Evolutionary conservation across 1,140 invertebrate species (phyloP), one percentile per base, ranked within the genome.

Genomic region (Steinernema khuongi): DNA sequence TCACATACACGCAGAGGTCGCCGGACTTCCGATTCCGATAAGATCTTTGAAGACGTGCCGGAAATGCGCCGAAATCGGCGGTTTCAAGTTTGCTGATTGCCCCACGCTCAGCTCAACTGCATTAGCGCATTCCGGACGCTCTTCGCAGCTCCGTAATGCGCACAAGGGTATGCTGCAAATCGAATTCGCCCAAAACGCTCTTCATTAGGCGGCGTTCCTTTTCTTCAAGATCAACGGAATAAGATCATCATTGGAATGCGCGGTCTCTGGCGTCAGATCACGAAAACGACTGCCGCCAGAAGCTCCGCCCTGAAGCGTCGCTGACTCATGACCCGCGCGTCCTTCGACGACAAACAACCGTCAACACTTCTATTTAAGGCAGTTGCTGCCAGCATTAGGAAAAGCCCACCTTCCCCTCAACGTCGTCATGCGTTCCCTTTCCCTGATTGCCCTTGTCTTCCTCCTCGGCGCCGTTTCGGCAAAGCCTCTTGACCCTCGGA

Each of bases 351-450:
- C 50, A 60, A 60, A 60, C 50, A 60, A 60, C 50, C 50, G 50
- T 60, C 50, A 60, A 60, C 50, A 60, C 50, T 22, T 60, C 50
- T 60, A 60, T 60, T 60, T 60, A 60, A 60, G 50, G 50, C 50
- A 60, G 50, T 60, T 60, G 50, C 50, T 60, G 50, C 4, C 50
- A 60, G 50, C 26, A n/a, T 60, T 60, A 60, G 26, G 50, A 60
- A 60, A 60, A 60, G 50, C 50, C 50, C 50, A 60, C 50, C 22
- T 60, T 60, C 11, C 19, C 50, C n/a, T 14, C 26, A 60, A 14
- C 14, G 50, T 22, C 50, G 50, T 4, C 26, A 60, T 60, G 50
- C 50, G 50, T 60, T 60, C 11, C 22, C 50, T 60, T 11, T 60
- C 50, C 7, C 14, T 60, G 26, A 11, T 60, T 22, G 50, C 50